A percentile compares a stretch with the other conserved stretches of the same genome.
Conservation (phyloP, 2,888 invertebrate species). For the Proisotoma minuta region DNA sequence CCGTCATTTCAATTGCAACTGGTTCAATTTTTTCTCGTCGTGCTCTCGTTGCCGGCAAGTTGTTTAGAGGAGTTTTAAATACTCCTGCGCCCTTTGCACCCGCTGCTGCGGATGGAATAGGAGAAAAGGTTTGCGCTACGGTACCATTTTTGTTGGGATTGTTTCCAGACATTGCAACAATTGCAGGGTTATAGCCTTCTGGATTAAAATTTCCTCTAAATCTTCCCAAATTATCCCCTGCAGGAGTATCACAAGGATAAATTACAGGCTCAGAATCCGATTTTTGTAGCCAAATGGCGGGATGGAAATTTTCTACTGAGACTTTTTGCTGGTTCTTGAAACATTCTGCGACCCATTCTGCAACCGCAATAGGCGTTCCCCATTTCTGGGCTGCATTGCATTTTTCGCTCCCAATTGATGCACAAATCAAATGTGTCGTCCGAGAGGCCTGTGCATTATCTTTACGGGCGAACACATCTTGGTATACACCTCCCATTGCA, state of each 20-base stretch:
- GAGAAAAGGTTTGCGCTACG: no score
- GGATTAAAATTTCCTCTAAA: not conserved
- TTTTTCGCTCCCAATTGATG: slow-evolving; percentile 65
- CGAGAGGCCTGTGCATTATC: slow-evolving; percentile 57
- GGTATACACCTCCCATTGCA: slow-evolving; percentile 67
- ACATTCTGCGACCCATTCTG: slow-evolving; percentile 72
- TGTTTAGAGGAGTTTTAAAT: no score
- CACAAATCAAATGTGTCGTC: slow-evolving; percentile 77
- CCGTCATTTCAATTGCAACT: not conserved
- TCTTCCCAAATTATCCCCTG: not conserved
- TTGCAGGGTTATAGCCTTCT: no score
- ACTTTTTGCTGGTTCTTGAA: slow-evolving; percentile 12
- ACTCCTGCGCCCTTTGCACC: no score
- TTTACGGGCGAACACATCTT: slow-evolving; percentile 65
- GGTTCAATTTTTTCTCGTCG: no score
- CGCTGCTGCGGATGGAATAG: no score
- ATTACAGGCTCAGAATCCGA: slow-evolving; percentile 19
- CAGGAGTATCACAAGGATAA: slow-evolving; percentile 18
- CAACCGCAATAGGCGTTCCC: slow-evolving; percentile 73
- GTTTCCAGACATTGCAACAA: no score
- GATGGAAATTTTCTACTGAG: slow-evolving; percentile 16
- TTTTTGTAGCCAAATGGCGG: slow-evolving; percentile 13
- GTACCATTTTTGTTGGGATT: no score
- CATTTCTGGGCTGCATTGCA: slow-evolving; percentile 77
- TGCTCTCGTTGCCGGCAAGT: no score